Evolutionary conservation across 2,797 vertebrate species (phyloP), one percentile per base, ranked within the genome.

Genomic region (Cetoscarus ocellatus): DNA sequence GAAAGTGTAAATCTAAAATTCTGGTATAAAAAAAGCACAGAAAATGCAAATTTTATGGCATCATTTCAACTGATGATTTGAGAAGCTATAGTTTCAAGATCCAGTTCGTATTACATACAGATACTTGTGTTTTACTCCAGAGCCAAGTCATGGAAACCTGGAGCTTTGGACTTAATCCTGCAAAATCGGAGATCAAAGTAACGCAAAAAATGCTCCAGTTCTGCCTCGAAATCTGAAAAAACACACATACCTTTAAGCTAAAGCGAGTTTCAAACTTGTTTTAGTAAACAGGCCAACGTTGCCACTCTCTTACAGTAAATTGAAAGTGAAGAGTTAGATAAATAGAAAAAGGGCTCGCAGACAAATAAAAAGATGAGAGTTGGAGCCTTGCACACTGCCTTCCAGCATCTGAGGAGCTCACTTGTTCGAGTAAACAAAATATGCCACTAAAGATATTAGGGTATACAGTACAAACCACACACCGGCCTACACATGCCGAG

Each of bases 371-470:
- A 78, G 62, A 77, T 48, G 67, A 71, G 61, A 61, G 56, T 49
- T 70, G 44, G n/a, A 84, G 76, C 63, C 42, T 67, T 73, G 57
- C 58, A 61, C 59, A 39, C 61, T 42, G 66, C 57, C 58, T 82
- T 83, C 80, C 36, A 83, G 75, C 63, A 66, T 78, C 69, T 64
- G 75, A 74, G 65, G 54, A 67, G 70, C 65, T 76, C 68, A 63
- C 78, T 75, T 74, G 73, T 85, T 81, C 68, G 50, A 80, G 78
- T 72, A 82, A 85, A 89, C 75, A 89, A 82, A 88, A 86, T 42
- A 67, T 75, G 77, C 67, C 61, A 60, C 62, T 67, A 75, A 76
- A 85, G 74, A 78, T 76, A 79, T 73, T 77, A 79, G 70, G 76
- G 57, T 68, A 60, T 77, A 80, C 59, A 72, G 73, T 61, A 53